Evolutionary conservation across 2,113 vertebrate genomes (phyloP).

Genomic region (Lota lota): DNA sequence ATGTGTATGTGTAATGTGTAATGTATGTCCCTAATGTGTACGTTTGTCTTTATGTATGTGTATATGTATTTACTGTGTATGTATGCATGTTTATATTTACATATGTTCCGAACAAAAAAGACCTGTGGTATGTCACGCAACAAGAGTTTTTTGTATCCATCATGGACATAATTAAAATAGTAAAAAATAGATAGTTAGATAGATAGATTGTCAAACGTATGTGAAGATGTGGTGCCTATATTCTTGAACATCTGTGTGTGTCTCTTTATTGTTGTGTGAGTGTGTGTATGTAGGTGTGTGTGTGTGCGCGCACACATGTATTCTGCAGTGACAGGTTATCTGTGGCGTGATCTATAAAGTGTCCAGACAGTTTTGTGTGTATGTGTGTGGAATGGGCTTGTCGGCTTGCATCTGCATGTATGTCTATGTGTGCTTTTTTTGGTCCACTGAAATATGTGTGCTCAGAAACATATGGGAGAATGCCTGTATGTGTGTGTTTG

Average conservation of each 20-base stretch:
- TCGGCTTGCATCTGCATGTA: background rate
- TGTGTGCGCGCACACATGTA: too few species aligned
- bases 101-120: too few species aligned
- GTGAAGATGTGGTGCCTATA: slow-evolving; percentile 4
- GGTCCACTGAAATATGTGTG: background rate
- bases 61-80: too few species aligned
- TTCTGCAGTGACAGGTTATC: background rate
- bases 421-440: background rate
- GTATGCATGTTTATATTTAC: too few species aligned
- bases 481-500: background rate
- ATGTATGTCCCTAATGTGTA: too few species aligned
- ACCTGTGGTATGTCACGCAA: too few species aligned
- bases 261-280: too few species aligned
- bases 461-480: background rate
- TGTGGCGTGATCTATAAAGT: background rate
- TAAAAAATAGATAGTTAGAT: too few species aligned
- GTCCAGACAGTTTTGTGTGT: background rate
- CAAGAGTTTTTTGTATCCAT: too few species aligned
- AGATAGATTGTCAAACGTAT: slow-evolving; percentile 9
- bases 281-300: background rate
- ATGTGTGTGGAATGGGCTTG: background rate
- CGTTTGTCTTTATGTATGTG: too few species aligned
- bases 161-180: too few species aligned
- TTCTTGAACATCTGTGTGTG: background rate
- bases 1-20: too few species aligned